These are phyloP conservation scores for Holothuria glaberrima DNA, from an alignment of 35 echinoderm and acorn worm genomes.

Conservation along the genomic window DNA sequence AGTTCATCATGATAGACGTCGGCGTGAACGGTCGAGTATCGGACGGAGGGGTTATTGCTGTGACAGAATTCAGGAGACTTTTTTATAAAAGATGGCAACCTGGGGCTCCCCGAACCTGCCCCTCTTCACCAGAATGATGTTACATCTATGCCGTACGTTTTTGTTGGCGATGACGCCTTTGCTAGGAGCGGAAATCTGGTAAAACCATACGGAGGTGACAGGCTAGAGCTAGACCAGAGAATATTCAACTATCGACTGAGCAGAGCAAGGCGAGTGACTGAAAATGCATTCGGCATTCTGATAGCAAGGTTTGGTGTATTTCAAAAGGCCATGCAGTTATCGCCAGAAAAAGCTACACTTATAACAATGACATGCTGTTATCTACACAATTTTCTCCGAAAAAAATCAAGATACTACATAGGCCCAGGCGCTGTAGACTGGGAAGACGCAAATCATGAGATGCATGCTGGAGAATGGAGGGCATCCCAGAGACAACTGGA, in stretches of 20 bases:
- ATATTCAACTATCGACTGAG: slow-evolving; percentile 75
- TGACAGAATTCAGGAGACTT: slow-evolving; percentile 11
- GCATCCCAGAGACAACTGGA: slow-evolving; percentile 23
- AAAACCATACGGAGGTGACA: slow-evolving; percentile 45
- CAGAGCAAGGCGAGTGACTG: slow-evolving; percentile 57
- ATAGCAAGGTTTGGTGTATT: slow-evolving; percentile 59
- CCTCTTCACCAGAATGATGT: slow-evolving; percentile 36
- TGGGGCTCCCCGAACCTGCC: slow-evolving; percentile 48
- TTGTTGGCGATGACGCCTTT: slow-evolving; percentile 19
- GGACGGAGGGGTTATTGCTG: slow-evolving; percentile 10
- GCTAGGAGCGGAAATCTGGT: background rate
- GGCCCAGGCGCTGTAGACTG: slow-evolving; percentile 15
- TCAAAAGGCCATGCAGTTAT: background rate
- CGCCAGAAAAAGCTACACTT: background rate
- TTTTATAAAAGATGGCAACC: slow-evolving; percentile 36
- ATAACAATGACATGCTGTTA: slow-evolving; percentile 6
- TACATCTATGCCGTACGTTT: slow-evolving; percentile 3
- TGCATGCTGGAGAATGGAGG: slow-evolving; percentile 23
- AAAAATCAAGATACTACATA: slow-evolving; percentile 6
- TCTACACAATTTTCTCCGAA: slow-evolving; percentile 56
- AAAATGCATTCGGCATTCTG: slow-evolving; percentile 78
- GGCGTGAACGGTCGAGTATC: background rate
- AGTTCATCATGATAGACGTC: slow-evolving; percentile 48
- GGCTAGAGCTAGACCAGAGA: background rate
- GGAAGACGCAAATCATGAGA: slow-evolving; percentile 20